Evolutionary conservation across 2,797 vertebrate species (phyloP), one percentile per base, ranked within the genome.

Genomic region (Epinephelus awoara): DNA sequence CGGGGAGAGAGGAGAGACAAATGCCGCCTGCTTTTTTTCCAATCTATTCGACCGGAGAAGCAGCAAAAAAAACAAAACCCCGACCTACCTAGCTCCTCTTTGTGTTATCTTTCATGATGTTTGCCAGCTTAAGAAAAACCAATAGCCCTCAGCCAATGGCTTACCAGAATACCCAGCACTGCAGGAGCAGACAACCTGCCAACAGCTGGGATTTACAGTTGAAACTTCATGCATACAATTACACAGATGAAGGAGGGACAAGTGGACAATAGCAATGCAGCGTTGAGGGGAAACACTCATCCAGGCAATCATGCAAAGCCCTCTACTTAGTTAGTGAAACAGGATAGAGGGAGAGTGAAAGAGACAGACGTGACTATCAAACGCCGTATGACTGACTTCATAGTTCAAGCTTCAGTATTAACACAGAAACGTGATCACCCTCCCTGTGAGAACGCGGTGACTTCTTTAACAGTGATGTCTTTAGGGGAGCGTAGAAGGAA

Each of bases 221-320:
- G 73, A 92, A 94, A 91, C 90, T 87, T 91, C 86, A 88, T 91
- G 87, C 90, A 91, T 92, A 86, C 87, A 91, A 90, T 93, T 92
- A 91, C 80, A 72, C 82, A 87, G 86, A 92, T 87, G 88, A 89
- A 89, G 89, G 81, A 88, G 90, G 88, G 85, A 88, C 88, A 86
- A 91, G 90, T 92, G 90, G 91, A 92, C 90, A 92, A 92, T 86
- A 92, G 90, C 86, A 77, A 87, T 85, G 83, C 81, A 59, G 85
- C 40, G 56, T 79, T 84, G 80, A 92, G 82, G 86, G 80, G 88
- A 88, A 92, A 91, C 92, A 92, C 90, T 93, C 88, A 90, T 88
- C 86, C 79, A 82, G 72, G 89, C 89, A 88, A 91, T 91, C 89
- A 88, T 80, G 80, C 75, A 90, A 91, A 89, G 84, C 82, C 82